Evolutionary conservation across 2,113 vertebrate species (phyloP).

Genomic region (Lagenorhynchus albirostris): DNA sequence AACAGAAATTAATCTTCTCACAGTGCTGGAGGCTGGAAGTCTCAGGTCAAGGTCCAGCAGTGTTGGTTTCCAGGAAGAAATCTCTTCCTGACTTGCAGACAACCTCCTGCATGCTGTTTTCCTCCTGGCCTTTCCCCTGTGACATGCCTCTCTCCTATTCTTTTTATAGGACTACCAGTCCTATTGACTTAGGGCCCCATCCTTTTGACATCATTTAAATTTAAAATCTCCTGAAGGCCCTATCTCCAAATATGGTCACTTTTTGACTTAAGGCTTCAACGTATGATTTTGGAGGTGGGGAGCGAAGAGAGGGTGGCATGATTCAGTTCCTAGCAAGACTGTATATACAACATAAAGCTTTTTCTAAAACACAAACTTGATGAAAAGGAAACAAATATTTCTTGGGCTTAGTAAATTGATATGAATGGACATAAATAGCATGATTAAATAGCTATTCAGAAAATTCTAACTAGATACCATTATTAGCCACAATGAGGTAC

Average conservation of each 20-base stretch:
- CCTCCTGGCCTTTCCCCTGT: not conserved
- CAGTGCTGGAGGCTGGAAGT: not conserved
- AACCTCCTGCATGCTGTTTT: not conserved
- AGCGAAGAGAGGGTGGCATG: not conserved
- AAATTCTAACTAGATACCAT: not conserved
- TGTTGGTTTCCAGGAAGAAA: not conserved
- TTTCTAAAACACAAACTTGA: not conserved
- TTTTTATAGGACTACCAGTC: not conserved
- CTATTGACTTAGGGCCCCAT: not conserved
- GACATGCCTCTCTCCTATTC: not conserved
- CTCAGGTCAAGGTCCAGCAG: not conserved
- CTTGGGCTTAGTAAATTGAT: not conserved
- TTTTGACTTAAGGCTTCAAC: not conserved
- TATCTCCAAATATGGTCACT: not conserved
- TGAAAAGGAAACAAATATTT: not conserved
- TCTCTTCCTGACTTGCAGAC: not conserved
- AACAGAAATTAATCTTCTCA: not conserved
- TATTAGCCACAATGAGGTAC: not conserved
- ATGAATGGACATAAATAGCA: not conserved
- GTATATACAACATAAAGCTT: not conserved
- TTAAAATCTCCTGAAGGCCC: not conserved
- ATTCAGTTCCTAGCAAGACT: not conserved
- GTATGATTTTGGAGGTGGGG: too few relatives aligned
- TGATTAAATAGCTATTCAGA: not conserved
- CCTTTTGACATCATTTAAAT: not conserved